These are phyloP conservation scores for Pandemis cinnamomeana DNA, from an alignment of 2,888 invertebrate species.

Conservation along the genomic window DNA sequence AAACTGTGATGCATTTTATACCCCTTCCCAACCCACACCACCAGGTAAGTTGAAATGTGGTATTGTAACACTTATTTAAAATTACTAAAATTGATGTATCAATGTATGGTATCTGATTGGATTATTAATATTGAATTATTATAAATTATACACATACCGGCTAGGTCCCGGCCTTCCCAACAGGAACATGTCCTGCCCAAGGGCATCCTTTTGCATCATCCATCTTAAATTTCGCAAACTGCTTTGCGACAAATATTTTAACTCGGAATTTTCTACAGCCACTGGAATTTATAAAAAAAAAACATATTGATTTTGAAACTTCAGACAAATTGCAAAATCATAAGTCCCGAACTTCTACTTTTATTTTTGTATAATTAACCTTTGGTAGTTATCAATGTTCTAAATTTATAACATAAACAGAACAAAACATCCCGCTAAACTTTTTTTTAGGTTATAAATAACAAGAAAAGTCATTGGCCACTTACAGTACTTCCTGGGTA, in stretches of 20 bases:
- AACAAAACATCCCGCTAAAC: slow-evolving; percentile 20
- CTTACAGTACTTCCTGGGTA: slow-evolving; percentile 94
- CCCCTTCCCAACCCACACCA: too few species aligned
- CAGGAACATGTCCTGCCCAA: slow-evolving; percentile 98
- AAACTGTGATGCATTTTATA: too few species aligned
- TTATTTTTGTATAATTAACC: background rate
- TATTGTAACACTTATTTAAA: too few species aligned
- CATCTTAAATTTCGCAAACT: slow-evolving; percentile 93
- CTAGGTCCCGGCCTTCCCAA: slow-evolving; percentile 95
- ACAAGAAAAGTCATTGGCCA: slow-evolving; percentile 48
- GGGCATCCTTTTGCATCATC: slow-evolving; percentile 97
- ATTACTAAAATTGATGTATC: too few species aligned
- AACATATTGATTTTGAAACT: too few species aligned
- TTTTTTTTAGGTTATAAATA: slow-evolving; percentile 51
- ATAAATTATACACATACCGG: slow-evolving; percentile 59
- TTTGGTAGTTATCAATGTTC: too few species aligned
- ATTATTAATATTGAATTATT: background rate
- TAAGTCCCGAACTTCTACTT: background rate
- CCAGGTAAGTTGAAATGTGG: too few species aligned
- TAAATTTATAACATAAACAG: background rate
- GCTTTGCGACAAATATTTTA: slow-evolving; percentile 87
- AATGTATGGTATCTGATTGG: too few species aligned
- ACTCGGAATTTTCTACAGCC: slow-evolving; percentile 78
- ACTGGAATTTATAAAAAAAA: slow-evolving; percentile 56
- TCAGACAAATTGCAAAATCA: background rate